Evolutionary conservation across 1,140 invertebrate genomes (phyloP), one percentile per base, ranked within the genome.

Genomic region (Lysiphlebus fabarum): DNA sequence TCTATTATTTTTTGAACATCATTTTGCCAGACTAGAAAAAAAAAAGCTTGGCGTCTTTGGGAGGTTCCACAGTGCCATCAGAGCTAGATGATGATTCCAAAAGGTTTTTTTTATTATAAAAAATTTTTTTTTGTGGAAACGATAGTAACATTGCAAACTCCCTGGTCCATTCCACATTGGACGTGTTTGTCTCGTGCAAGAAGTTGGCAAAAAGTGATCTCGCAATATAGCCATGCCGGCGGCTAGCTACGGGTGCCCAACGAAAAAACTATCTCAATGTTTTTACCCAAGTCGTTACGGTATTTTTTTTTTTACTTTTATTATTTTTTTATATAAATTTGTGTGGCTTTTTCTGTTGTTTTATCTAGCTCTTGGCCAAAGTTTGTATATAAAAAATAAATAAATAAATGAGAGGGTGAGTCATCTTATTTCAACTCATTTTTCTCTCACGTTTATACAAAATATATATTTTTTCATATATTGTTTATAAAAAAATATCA

Each of bases 181-280:
- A 51, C 38, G 49, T 51, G 49, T 51, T 51, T 51, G 49, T 51
- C 49, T 51, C 49, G 49, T 51, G 49, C 49, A 51, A 51, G 49
- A 51, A 59, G 47, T 11, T 47, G 43, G 58, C 51, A 59, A 59
- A 59, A 59, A 59, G 50, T 59, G 51, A 59, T 54, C 58, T 59
- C 51, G 58, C 58, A 59, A 59, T 59, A 51, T 51, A 51, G 49
- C 49, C 49, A 51, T 36, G 49, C 49, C 49, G 48, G 58, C 58
- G 50, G 58, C 34, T 41, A 55, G 53, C 58, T 59, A 42, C 50
- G 51, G 53, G 37, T 40, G 47, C 17, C 56, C 47, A 34, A 59
- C 58, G 58, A 59, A 59, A 59, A 59, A 59, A 41, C 33, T 51
- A 40, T 38, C 49, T 51, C 36, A 34, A 34, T 7, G 34, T 41